Evolutionary conservation across 2,113 vertebrate genomes (phyloP), one percentile per base, ranked within the genome.

Genomic region (Solea solea): DNA sequence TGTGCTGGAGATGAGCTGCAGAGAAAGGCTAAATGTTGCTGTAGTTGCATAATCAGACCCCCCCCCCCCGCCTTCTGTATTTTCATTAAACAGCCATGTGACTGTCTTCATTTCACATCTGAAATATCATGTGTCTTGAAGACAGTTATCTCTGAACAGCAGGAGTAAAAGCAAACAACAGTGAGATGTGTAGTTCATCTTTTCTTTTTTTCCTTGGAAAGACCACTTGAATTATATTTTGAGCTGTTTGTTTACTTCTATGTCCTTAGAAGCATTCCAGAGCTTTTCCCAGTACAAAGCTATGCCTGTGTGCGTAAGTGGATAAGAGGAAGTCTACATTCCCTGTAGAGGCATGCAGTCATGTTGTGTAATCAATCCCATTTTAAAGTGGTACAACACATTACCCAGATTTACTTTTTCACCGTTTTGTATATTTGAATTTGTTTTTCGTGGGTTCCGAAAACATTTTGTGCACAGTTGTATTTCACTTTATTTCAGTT

Each of bases 261-360:
- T 8, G 60, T 77, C 87, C 81, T 72, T 73, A 81, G 85, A 89
- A 72, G 75, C 90, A 93, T 93, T 92, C 91, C 90, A 84, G 82
- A 87, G 87, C 85, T 84, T 83, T 86, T 84, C 76, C 83, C 78
- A 88, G 85, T 82, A 93, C 90, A 93, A 94, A 90, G 91, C 85
- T 80, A 68, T 78, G 90, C 82, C 83, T 94, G 91, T 94, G 87
- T 89, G 88, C 74, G 63, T 90, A 91, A 91, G 86, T 90, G 92
- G 91, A 91, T 93, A 90, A 91, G 89, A 93, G 91, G 90, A 91
- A 93, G 89, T 89, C 87, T 90, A 83, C 89, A 91, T 94, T 93
- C 93, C 83, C 83, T 89, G 81, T 72, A 75, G 82, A 88, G 83
- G 76, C 83, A 89, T 86, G 89, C 89, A 83, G 86, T 81, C 73